A percentile compares a stretch with the other conserved stretches of the same genome.
Evolutionary conservation across 2,888 invertebrate genomes (phyloP).

Genomic region (Aquatica leii): DNA sequence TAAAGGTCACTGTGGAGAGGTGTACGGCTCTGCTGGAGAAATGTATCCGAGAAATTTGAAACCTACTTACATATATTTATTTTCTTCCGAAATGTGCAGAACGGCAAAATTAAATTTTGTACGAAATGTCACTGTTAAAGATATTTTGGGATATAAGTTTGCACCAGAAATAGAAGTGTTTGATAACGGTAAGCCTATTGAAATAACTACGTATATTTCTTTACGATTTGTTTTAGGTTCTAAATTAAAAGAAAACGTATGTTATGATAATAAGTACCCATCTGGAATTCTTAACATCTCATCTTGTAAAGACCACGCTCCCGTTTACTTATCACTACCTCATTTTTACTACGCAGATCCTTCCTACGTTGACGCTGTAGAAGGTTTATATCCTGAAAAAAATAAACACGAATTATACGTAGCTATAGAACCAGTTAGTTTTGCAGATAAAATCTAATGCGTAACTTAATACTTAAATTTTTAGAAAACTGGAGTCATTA

Average conservation of each 20-base stretch:
- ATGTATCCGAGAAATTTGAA: slow-evolving; percentile 74
- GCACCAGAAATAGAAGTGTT: slow-evolving; percentile 70
- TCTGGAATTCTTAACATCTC: slow-evolving; percentile 81
- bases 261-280: slow-evolving; percentile 78
- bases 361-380: slow-evolving; percentile 68
- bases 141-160: slow-evolving; percentile 73
- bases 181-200: slow-evolving; percentile 72
- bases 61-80: slow-evolving; percentile 68
- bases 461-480: slow-evolving; percentile 49
- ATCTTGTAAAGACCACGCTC: slow-evolving; percentile 80
- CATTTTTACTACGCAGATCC: slow-evolving; percentile 84
- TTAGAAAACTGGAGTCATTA: slow-evolving; percentile 77
- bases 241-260: slow-evolving; percentile 68
- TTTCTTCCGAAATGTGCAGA: slow-evolving; percentile 80
- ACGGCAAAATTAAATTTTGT: slow-evolving; percentile 70
- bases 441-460: not conserved
- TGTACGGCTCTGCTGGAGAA: slow-evolving; percentile 82
- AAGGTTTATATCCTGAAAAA: slow-evolving; percentile 74
- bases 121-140: slow-evolving; percentile 66
- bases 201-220: not conserved
- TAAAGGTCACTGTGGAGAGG: slow-evolving; percentile 65
- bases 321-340: slow-evolving; percentile 84
- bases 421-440: slow-evolving; percentile 76
- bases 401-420: slow-evolving; percentile 79
- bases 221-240: slow-evolving; percentile 62